Evolutionary conservation across 2,113 vertebrate genomes (phyloP).

Genomic region (Zosterops hypoxanthus): DNA sequence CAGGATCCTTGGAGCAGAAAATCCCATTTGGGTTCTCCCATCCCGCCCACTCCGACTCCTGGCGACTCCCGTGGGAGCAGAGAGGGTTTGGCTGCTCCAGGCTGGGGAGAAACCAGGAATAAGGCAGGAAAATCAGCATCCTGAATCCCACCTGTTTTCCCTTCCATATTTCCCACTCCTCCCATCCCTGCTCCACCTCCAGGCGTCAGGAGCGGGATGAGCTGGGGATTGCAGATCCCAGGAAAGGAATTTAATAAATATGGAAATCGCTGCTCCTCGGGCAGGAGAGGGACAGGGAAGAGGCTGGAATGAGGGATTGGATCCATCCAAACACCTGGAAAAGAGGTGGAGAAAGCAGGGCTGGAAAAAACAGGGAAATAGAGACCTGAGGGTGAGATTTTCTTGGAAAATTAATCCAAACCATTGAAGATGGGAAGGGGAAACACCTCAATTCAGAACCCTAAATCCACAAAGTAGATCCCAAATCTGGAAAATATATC

Average conservation of each 20-base stretch:
- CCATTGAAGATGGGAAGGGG: too few species aligned
- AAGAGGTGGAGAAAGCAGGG: background rate
- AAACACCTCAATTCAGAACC: fast-evolving
- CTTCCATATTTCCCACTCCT: background rate
- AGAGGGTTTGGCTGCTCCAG: background rate
- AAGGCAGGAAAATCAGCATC: background rate
- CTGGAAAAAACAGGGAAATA: background rate
- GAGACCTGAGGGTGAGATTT: background rate
- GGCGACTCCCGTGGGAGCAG: fast-evolving
- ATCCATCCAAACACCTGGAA: background rate
- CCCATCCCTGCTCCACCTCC: background rate
- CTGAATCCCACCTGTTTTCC: fast-evolving
- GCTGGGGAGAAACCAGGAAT: background rate
- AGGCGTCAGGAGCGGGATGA: background rate
- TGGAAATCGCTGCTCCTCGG: background rate
- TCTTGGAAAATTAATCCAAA: background rate
- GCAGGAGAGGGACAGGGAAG: background rate
- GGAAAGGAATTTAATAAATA: background rate
- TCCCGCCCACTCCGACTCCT: fast-evolving
- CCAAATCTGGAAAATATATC: fast-evolving
- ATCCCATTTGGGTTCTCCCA: background rate
- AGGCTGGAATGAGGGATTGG: background rate
- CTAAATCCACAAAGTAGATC: too few species aligned
- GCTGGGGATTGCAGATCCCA: fast-evolving
- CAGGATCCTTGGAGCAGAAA: background rate